Conservation (phyloP, 2,797 vertebrate genomes). For the Danio albolineatus region DNA sequence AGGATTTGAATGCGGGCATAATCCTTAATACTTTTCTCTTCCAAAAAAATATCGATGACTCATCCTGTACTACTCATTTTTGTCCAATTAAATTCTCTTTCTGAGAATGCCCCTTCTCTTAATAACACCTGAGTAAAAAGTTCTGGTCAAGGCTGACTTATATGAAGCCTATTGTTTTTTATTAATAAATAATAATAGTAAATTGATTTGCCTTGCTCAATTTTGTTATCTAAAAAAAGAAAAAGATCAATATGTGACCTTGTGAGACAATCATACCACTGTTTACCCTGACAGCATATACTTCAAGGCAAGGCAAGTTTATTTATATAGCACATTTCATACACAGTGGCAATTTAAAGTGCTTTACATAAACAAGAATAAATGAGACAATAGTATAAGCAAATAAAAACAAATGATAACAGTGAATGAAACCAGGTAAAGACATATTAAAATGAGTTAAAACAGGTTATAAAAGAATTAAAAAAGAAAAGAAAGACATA, state of each 20-base stretch:
- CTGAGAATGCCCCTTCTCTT: background rate
- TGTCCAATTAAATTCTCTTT: background rate
- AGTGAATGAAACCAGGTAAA: too few relatives aligned
- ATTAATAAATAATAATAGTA: background rate
- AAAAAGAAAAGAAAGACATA: too few relatives aligned
- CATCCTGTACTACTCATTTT: slow-evolving; percentile 1
- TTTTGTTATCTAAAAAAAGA: slow-evolving; percentile 13
- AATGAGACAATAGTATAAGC: too few relatives aligned
- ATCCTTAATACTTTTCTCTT: background rate
- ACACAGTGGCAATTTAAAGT: too few relatives aligned
- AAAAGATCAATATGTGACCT: slow-evolving; percentile 35
- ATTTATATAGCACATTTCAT: too few relatives aligned
- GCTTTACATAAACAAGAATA: too few relatives aligned
- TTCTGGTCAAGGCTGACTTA: background rate
- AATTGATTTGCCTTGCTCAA: background rate
- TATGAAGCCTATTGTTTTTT: background rate
- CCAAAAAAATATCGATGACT: background rate
- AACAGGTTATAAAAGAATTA: too few relatives aligned
- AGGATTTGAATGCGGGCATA: background rate
- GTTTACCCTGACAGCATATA: slow-evolving; percentile 45
- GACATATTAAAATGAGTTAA: too few relatives aligned
- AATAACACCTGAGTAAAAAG: background rate
- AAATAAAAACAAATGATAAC: too few relatives aligned
- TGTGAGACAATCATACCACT: slow-evolving; percentile 35
- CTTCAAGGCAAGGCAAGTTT: too few relatives aligned